Base-by-base conservation (phyloP, 2,797 vertebrate species). In the Florisuga fusca region DNA sequence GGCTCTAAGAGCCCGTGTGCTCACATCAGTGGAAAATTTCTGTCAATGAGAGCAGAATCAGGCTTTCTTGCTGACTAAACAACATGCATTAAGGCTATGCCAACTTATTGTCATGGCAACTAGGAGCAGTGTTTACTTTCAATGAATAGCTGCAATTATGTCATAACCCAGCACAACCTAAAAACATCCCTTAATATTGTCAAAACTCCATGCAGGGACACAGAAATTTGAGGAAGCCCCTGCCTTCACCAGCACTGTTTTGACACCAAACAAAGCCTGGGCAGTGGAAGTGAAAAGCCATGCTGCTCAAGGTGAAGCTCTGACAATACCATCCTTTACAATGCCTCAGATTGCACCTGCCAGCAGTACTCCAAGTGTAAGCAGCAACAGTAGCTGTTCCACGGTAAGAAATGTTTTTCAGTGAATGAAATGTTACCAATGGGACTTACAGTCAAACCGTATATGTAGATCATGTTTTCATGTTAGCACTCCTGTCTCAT, bases 371-470 rank as follows among this genome's bases (percentile, higher is more conserved):
- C 99, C 99, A 8, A 99, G 98, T 57, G 98, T 98, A 87, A 99
- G 97, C 94, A 98, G 98, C 97, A 98, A 95, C 97, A 98, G 99
- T 94, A 99, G 98, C 95, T 99, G 99, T 95, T 99, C 99, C 96
- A 99, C 99, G 95, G 99, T 99, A 97, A 98, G 98, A 89, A 63
- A 34, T 48, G 45, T 55, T 75, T 89, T 54, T 41, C 38, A 41
- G 14, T 41, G 38, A 41, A 41, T 41, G 38, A 41, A 41, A 41
- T 14, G 38, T 41, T 41, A 41, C 14, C 38, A 41, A 41, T 41
- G 38, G 38, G 38, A 41, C 38, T 41, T 41, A 14, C 38, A 41
- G 38, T 41, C 38, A 41, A 41, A 41, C 38, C 38, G 6, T 34
- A 34, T 10, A 45, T 6, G 8, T 34, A 53, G 34, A 48, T 41